Evolutionary conservation across 1,140 invertebrate genomes (phyloP).

Genomic region (Drosophila busckii): DNA sequence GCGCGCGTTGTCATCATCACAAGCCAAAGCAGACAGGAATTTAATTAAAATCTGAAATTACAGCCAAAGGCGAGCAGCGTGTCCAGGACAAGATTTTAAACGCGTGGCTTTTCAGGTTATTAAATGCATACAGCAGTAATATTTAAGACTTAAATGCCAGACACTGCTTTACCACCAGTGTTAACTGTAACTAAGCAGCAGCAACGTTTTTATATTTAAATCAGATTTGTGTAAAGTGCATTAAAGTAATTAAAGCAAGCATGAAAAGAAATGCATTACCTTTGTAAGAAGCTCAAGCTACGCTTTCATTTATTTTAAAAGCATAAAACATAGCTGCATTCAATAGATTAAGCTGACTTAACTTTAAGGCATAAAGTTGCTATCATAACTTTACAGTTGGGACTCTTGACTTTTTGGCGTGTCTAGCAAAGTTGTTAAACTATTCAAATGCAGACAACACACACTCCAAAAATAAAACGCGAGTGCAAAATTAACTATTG

Average conservation of each 20-base stretch:
- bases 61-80: conserved; percentile 52
- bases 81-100: conserved; percentile 52
- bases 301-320: conserved; percentile 41
- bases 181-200: conserved; percentile 13
- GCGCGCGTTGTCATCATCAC: conserved; percentile 18
- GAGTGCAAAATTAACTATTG: conserved; percentile 17
- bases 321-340: conserved; percentile 28
- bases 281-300: too few species aligned
- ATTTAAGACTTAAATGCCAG: conserved; percentile 25
- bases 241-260: background rate
- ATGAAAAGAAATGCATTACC: conserved; percentile 1
- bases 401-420: too few species aligned
- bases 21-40: conserved; percentile 57
- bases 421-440: too few species aligned
- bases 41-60: conserved; percentile 75
- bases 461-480: too few species aligned
- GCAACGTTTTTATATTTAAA: too few species aligned
- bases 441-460: too few species aligned
- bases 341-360: too few species aligned
- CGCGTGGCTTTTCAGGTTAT: conserved; percentile 28
- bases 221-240: conserved; percentile 25
- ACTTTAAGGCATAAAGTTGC: too few species aligned
- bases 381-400: too few species aligned
- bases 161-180: conserved; percentile 12
- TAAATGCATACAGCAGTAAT: conserved; percentile 22